phyloP scores from a whole-genome alignment of 2,113 vertebrate genomes.

The Lamprologus speciosus region DNA sequence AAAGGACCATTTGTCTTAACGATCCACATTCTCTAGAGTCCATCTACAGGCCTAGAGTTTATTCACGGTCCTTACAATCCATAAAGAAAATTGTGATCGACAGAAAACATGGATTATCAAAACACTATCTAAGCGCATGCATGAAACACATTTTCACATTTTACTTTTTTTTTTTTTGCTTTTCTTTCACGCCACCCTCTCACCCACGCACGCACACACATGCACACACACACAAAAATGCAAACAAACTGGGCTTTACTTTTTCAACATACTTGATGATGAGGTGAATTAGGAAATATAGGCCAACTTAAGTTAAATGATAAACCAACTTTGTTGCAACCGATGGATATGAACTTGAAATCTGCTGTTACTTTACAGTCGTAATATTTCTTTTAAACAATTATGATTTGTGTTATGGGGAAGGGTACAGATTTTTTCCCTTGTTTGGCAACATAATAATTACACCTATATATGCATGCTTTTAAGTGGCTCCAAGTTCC shows the following conservation, averaged over 20 bases:
- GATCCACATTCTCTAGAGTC: constrained; percentile 43
- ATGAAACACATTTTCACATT: constrained; percentile 37
- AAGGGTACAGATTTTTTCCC: neutral
- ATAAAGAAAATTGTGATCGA: constrained; percentile 58
- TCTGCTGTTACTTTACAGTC: neutral
- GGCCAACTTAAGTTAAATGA: neutral
- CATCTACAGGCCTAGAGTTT: neutral
- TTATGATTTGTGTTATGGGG: neutral
- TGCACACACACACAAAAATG: neutral
- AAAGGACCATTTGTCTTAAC: constrained; percentile 2
- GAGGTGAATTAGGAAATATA: constrained; percentile 2
- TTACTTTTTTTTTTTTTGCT: neutral
- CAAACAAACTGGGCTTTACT: constrained; percentile 38
- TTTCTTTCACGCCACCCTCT: neutral
- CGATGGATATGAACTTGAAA: neutral
- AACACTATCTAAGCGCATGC: constrained; percentile 64
- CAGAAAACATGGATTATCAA: constrained; percentile 60
- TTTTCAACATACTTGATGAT: neutral
- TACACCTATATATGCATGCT: constrained; percentile 50
- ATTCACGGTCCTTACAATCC: constrained; percentile 34
- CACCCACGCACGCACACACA: neutral
- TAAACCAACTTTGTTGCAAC: constrained; percentile 8
- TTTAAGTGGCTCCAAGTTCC: constrained; percentile 35
- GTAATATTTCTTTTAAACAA: neutral
- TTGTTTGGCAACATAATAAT: constrained; percentile 25